Evolutionary conservation across 2,888 invertebrate species (phyloP).

Genomic region (Pterostichus niger): DNA sequence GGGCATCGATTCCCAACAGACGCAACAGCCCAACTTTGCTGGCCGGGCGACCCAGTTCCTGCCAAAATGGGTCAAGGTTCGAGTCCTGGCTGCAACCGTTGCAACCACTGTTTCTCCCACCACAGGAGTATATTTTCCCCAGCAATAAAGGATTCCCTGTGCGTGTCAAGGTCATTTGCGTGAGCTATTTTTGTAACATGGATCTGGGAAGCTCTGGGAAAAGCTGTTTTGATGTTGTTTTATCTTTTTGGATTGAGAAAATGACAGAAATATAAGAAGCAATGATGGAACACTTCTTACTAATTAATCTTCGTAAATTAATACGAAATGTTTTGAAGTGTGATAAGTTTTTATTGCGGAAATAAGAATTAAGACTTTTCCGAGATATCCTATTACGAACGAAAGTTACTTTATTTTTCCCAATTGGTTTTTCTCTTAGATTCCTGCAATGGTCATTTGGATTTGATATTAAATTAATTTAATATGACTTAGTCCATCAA

Average conservation of each 20-base stretch:
- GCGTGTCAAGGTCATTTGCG: slow-evolving; percentile 20
- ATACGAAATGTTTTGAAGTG: too few relatives aligned
- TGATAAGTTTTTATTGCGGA: too few relatives aligned
- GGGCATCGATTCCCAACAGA: not conserved
- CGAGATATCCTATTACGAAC: too few relatives aligned
- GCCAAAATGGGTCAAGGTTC: slow-evolving; percentile 28
- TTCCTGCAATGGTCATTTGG: too few relatives aligned
- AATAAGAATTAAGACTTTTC: too few relatives aligned
- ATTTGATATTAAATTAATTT: too few relatives aligned
- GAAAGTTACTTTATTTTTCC: too few relatives aligned
- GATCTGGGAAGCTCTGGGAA: not conserved
- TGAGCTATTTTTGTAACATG: slow-evolving; percentile 13
- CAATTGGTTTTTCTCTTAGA: too few relatives aligned
- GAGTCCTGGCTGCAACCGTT: slow-evolving; percentile 27
- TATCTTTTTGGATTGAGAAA: not conserved
- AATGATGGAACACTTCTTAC: too few relatives aligned
- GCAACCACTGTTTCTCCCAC: slow-evolving; percentile 11
- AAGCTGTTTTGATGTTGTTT: slow-evolving; percentile 10
- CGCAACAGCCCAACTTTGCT: not conserved
- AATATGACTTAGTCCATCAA: too few relatives aligned
- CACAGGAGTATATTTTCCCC: not conserved
- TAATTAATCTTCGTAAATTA: too few relatives aligned
- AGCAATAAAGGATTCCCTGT: slow-evolving; percentile 16
- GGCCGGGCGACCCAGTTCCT: slow-evolving; percentile 21
- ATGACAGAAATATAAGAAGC: too few relatives aligned